These are phyloP conservation scores for Rhynchotus rufescens DNA, from an alignment of 2,797 vertebrate species.

Conservation along the genomic window DNA sequence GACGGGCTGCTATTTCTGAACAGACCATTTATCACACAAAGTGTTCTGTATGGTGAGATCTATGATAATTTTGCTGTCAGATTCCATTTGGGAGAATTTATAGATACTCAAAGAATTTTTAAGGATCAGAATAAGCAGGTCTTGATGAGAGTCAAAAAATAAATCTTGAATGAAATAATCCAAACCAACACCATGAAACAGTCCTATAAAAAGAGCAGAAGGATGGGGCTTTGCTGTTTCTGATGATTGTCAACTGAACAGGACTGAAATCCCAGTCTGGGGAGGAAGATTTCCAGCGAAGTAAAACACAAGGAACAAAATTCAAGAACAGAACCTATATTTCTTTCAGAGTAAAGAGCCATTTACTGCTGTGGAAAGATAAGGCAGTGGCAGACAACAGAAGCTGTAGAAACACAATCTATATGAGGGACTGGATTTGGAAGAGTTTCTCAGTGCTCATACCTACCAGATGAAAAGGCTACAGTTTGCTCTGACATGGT, in stretches of 20 bases:
- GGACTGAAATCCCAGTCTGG: neutral
- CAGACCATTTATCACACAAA: neutral
- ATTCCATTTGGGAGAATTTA: slow-evolving; percentile 1
- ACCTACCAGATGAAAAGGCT: neutral
- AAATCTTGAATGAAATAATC: neutral
- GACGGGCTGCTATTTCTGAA: neutral
- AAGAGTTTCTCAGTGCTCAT: neutral
- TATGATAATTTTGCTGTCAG: neutral
- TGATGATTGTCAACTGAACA: neutral
- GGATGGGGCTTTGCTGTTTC: neutral
- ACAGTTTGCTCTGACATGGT: neutral
- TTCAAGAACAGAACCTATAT: neutral
- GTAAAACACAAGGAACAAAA: neutral
- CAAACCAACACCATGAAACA: neutral
- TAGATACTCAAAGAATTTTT: neutral
- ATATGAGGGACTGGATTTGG: neutral
- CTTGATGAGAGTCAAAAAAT: neutral
- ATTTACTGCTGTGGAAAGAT: neutral
- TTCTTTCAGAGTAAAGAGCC: neutral
- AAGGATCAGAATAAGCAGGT: neutral
- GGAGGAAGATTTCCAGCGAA: neutral
- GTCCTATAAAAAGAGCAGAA: neutral
- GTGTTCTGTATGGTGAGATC: neutral
- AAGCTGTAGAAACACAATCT: neutral
- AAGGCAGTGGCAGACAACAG: neutral